Base-by-base conservation (phyloP, 2,113 vertebrate genomes). In the Chloebia gouldiae region DNA sequence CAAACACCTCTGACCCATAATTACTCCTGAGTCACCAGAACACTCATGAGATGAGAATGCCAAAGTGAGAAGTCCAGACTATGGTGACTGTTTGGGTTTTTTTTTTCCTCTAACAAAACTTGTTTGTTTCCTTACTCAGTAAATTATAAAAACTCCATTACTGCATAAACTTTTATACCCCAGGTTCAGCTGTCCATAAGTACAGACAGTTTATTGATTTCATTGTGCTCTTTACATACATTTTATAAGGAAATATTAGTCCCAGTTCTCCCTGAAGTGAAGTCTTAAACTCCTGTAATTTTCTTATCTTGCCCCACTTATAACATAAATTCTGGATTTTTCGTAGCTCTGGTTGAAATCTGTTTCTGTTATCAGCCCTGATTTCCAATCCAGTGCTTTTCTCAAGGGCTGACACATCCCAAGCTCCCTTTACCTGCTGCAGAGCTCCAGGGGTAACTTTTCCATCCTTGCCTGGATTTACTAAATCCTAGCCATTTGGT, bases 31-130 rank as follows among this genome's bases (percentile, higher is more conserved):
- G 18, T 61, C 60, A 81, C 18, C 20, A 50, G 60, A 72, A 57
- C 31, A 40, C 24, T 63, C 33, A 8, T 0, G 11, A 49, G 73
- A 15, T 3, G 3, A 1, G 0, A 35, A 6, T 13, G 20, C n/a
- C 54, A n/a, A 37, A 24, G 6, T 10, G 35, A 56, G 39, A 53
- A 65, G 28, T 21, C 44, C 63, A 24, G 28, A 28, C 18, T 10
- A 7, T 3, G 8, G 31, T 19, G 17, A 33, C 11, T n/a, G 22
- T 69, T 77, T 13, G 45, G 28, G 44, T 0, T 17, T 17, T 12
- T 19, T 42, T 42, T 39, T 35, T 2, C 6, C 37, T 63, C 33
- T 47, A 50, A 24, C 15, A 45, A 8, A 4, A 5, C 66, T 71
- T 79, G 51, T 91, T 90, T 87, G 37, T 45, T 84, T 81, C 37